These are phyloP conservation scores for Bemisia tabaci DNA, from an alignment of 1,140 invertebrate species.

Conservation along the genomic window DNA sequence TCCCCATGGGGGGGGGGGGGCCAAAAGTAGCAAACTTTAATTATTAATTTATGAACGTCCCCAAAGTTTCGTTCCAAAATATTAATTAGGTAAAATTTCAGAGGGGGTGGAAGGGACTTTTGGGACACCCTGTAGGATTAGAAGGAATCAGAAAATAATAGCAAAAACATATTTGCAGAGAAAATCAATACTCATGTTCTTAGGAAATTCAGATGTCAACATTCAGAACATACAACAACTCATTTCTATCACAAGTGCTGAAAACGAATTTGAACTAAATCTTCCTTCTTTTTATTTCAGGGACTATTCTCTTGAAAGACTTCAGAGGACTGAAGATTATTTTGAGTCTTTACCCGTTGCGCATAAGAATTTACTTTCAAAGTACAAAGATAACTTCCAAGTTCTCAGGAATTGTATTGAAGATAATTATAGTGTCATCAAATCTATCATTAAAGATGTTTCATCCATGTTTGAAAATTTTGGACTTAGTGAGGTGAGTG, in stretches of 20 bases:
- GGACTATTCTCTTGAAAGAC: constrained; percentile 13
- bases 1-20: too few relatives aligned
- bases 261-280: not conserved
- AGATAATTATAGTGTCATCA: constrained; percentile 70
- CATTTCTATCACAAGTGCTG: not conserved
- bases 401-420: constrained; percentile 64
- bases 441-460: constrained; percentile 67
- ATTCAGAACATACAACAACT: not conserved
- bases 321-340: constrained; percentile 32
- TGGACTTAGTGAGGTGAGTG: too few relatives aligned
- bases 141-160: not conserved
- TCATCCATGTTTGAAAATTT: constrained; percentile 63
- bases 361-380: constrained; percentile 59
- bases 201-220: not conserved
- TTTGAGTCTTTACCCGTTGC: constrained; percentile 52
- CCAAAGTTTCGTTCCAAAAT: too few relatives aligned
- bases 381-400: constrained; percentile 61
- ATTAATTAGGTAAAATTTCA: too few relatives aligned
- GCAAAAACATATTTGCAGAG: not conserved
- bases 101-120: too few relatives aligned
- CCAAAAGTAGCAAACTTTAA: too few relatives aligned
- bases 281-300: constrained; percentile 8
- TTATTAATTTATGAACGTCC: too few relatives aligned
- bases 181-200: not conserved
- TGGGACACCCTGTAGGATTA: too few relatives aligned